Percentiles rank a stretch among this genome's conserved stretches.
These are phyloP conservation scores for Anoplolepis gracilipes DNA, from an alignment of 1,140 invertebrate species.

Conservation along the genomic window DNA sequence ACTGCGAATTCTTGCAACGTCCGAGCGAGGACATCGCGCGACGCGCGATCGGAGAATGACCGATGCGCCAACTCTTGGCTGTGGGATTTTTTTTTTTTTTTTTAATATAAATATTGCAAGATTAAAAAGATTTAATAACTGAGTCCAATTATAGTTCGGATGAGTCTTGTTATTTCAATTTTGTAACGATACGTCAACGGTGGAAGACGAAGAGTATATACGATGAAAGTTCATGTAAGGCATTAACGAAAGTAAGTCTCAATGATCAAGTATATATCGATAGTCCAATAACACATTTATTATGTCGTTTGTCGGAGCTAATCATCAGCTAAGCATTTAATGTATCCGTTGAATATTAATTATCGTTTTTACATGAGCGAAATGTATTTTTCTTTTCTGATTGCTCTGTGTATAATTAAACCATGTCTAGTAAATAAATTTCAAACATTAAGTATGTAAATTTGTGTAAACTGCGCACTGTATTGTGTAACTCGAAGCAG, in stretches of 20 bases:
- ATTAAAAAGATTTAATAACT: no score
- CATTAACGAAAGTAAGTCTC: neutral
- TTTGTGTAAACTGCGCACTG: neutral
- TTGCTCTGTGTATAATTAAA: neutral
- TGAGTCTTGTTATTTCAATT: neutral
- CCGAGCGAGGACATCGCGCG: neutral
- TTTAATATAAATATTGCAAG: no score
- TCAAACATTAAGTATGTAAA: neutral
- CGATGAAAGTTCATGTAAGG: neutral
- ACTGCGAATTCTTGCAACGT: neutral
- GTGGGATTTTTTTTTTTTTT: no score
- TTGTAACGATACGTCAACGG: neutral
- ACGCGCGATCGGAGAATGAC: no score
- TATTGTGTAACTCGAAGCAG: neutral
- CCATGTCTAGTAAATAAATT: neutral
- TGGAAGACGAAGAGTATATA: neutral
- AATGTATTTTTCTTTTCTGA: neutral
- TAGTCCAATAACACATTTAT: neutral
- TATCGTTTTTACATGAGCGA: neutral
- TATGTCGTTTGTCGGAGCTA: neutral
- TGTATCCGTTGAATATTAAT: neutral
- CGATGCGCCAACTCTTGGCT: no score
- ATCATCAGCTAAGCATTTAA: neutral
- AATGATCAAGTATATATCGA: neutral
- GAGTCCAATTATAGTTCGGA: neutral